Evolutionary conservation across 2,888 invertebrate genomes (phyloP).

Genomic region (Melangyna quadrimaculata): DNA sequence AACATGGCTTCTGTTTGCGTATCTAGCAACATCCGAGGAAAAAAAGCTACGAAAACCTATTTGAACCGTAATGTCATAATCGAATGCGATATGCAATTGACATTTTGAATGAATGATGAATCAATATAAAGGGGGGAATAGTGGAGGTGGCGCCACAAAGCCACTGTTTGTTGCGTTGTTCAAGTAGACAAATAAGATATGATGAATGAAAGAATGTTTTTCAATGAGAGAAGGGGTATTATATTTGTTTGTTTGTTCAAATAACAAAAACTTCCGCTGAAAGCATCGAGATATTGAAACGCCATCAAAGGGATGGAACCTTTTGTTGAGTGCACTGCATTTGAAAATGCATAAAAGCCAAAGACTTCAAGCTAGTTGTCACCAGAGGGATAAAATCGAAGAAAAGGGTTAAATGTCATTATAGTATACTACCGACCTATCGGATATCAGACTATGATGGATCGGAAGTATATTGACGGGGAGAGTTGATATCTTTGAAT

Average conservation of each 20-base stretch:
- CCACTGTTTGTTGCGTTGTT: conserved; percentile 14
- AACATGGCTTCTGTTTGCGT: conserved; percentile 37
- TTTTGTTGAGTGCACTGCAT: conserved; percentile 46
- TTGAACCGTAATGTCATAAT: conserved; percentile 19
- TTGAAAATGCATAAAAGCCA: conserved; percentile 40
- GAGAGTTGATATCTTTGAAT: background rate
- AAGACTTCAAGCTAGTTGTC: background rate
- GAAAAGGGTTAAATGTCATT: conserved; percentile 51
- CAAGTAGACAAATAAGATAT: conserved; percentile 52
- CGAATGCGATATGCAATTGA: conserved; percentile 69
- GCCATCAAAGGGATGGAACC: conserved; percentile 52
- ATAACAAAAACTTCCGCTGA: conserved; percentile 61
- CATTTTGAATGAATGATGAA: conserved; percentile 67
- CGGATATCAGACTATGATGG: conserved; percentile 51
- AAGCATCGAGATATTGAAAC: conserved; percentile 51
- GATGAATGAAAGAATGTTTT: conserved; percentile 20
- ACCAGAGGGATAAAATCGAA: background rate
- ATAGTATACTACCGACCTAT: conserved; percentile 1
- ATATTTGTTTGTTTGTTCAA: conserved; percentile 46
- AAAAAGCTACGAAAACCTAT: conserved; percentile 4
- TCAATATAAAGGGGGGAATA: background rate
- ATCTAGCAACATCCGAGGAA: background rate
- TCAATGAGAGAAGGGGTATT: background rate
- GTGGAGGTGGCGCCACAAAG: conserved; percentile 48
- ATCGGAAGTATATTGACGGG: background rate